A percentile compares a stretch with the other conserved stretches of the same genome.
Evolutionary conservation across 1,140 invertebrate genomes (phyloP).

Genomic region (Trachelipus rathkii): DNA sequence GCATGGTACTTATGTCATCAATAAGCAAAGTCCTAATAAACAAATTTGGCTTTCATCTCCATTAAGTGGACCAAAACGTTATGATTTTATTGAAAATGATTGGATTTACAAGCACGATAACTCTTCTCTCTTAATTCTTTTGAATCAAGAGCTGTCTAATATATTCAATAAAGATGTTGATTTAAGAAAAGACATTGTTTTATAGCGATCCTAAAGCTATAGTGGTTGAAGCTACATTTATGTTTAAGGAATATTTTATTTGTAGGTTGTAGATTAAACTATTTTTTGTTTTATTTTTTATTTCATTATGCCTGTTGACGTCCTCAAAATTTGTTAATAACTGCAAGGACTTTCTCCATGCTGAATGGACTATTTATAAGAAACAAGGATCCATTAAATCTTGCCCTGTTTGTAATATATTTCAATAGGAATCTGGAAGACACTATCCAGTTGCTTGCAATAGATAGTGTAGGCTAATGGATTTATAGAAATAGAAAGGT

Average conservation of each 20-base stretch:
- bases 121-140: conserved; percentile 69
- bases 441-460: conserved; percentile 29
- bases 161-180: conserved; percentile 63
- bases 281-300: background rate
- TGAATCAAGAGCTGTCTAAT: conserved; percentile 74
- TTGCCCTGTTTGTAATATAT: conserved; percentile 34
- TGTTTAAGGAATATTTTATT: background rate
- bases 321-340: conserved; percentile 30
- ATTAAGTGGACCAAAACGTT: conserved; percentile 80
- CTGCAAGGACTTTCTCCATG: conserved; percentile 38
- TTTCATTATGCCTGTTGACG: conserved; percentile 22
- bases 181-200: conserved; percentile 59
- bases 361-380: conserved; percentile 41
- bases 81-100: conserved; percentile 67
- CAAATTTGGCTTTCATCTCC: conserved; percentile 98
- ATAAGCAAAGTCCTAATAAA: conserved; percentile 89
- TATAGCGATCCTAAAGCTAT: conserved; percentile 65
- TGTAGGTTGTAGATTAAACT: background rate
- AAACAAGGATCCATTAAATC: conserved; percentile 25
- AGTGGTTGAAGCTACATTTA: conserved; percentile 61
- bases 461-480: conserved; percentile 34
- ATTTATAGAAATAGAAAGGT: conserved; percentile 35
- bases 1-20: conserved; percentile 91
- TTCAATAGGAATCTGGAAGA: conserved; percentile 36
- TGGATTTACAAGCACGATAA: conserved; percentile 93